These are phyloP conservation scores for Eulemur rubriventer DNA, from an alignment of 2,797 vertebrate genomes.

Conservation along the genomic window DNA sequence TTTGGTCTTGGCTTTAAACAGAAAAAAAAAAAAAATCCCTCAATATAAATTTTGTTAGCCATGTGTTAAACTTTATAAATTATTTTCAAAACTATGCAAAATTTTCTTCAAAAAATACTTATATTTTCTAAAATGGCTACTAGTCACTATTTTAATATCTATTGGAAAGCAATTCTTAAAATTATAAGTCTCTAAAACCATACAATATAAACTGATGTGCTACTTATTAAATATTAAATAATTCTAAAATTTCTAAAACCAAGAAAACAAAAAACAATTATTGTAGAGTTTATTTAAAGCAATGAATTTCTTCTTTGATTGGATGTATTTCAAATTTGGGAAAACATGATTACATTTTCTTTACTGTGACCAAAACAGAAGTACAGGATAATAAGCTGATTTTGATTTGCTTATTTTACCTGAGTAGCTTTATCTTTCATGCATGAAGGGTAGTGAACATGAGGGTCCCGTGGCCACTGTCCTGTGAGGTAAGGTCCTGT, in stretches of 20 bases:
- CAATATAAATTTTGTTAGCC: not conserved
- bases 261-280: not conserved
- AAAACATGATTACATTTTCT: slow-evolving; percentile 28
- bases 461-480: slow-evolving; percentile 96
- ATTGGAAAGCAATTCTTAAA: slow-evolving; percentile 1
- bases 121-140: slow-evolving; percentile 18
- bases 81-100: slow-evolving; percentile 19
- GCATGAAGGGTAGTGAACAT: slow-evolving; percentile 93
- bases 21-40: not conserved
- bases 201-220: not conserved
- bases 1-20: slow-evolving; percentile 5
- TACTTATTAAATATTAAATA: slow-evolving; percentile 37
- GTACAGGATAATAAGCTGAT: not conserved
- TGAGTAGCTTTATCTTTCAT: slow-evolving; percentile 99
- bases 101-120: not conserved
- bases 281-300: not conserved
- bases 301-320: not conserved
- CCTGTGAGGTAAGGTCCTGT: slow-evolving; percentile 97
- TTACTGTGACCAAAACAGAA: slow-evolving; percentile 42
- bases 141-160: slow-evolving; percentile 19
- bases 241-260: slow-evolving; percentile 34
- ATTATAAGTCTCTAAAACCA: not conserved
- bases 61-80: not conserved
- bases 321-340: slow-evolving; percentile 23
- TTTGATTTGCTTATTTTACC: slow-evolving; percentile 86